These are phyloP conservation scores for Anas georgica DNA, from an alignment of 2,797 vertebrate species.

Conservation along the genomic window DNA sequence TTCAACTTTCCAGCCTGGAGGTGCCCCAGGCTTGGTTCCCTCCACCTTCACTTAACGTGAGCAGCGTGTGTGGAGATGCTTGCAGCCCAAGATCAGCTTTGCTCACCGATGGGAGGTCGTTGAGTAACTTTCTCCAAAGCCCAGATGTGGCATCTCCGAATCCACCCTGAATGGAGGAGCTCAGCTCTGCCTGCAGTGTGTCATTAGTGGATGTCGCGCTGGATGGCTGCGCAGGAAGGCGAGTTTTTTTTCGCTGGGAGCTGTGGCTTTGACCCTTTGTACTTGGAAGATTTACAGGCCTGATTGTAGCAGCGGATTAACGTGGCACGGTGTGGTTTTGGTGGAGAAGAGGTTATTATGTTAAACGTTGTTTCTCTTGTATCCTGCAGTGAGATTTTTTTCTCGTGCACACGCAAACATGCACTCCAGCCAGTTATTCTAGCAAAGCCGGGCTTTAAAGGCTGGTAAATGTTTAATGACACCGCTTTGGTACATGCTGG, in stretches of 20 bases:
- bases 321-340: neutral
- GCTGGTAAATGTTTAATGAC: neutral
- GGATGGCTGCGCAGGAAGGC: neutral
- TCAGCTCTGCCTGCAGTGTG: neutral
- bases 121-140: neutral
- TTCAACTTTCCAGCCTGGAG: neutral
- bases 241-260: neutral
- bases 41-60: fast-evolving
- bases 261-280: neutral
- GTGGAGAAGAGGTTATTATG: neutral
- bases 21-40: neutral
- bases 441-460: neutral
- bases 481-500: neutral
- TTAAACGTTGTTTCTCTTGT: neutral
- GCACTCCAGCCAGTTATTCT: neutral
- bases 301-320: neutral
- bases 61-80: fast-evolving
- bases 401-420: neutral
- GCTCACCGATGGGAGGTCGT: fast-evolving
- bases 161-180: fast-evolving
- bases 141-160: fast-evolving
- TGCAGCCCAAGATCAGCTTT: neutral
- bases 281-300: neutral
- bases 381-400: neutral
- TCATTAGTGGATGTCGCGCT: fast-evolving